Percentiles rank a stretch among this genome's conserved stretches.
Evolutionary conservation across 92 coral and sea anemone species (phyloP).

Genomic region (Epizoanthus rinbou): DNA sequence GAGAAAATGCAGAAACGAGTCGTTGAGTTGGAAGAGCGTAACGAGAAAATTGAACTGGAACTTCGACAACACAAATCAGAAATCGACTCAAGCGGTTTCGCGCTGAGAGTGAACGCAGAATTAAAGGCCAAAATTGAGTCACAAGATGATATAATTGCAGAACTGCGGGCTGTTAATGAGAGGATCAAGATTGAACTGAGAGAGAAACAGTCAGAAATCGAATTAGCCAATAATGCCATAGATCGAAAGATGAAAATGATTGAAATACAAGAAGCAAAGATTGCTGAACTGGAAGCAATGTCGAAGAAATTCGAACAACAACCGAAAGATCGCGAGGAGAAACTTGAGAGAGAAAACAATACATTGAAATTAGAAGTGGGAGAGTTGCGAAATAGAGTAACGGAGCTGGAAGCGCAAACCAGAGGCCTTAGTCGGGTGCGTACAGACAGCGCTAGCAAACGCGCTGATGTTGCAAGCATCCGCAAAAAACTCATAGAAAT

Average conservation of each 20-base stretch:
- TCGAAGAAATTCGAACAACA: constrained; percentile 30
- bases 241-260: constrained; percentile 38
- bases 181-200: constrained; percentile 29
- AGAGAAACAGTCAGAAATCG: constrained; percentile 38
- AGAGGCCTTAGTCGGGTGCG: constrained; percentile 27
- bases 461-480: not conserved
- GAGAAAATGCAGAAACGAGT: constrained; percentile 43
- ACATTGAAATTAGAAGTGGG: constrained; percentile 49
- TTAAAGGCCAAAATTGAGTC: constrained; percentile 38
- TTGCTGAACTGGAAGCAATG: constrained; percentile 24
- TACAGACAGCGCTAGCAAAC: not conserved
- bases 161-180: constrained; percentile 30
- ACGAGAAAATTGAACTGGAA: constrained; percentile 27
- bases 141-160: constrained; percentile 29
- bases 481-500: constrained; percentile 16
- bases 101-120: constrained; percentile 31
- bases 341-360: constrained; percentile 58
- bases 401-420: constrained; percentile 61
- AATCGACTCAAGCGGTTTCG: constrained; percentile 40
- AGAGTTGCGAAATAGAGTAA: constrained; percentile 49
- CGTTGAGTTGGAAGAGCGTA: constrained; percentile 31
- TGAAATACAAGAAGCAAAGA: constrained; percentile 16
- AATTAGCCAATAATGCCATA: constrained; percentile 24
- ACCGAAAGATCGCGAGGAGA: constrained; percentile 28
- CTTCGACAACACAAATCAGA: constrained; percentile 43